Conservation (phyloP, 2,797 vertebrate genomes). For the Sebastes kiyomatsui region DNA sequence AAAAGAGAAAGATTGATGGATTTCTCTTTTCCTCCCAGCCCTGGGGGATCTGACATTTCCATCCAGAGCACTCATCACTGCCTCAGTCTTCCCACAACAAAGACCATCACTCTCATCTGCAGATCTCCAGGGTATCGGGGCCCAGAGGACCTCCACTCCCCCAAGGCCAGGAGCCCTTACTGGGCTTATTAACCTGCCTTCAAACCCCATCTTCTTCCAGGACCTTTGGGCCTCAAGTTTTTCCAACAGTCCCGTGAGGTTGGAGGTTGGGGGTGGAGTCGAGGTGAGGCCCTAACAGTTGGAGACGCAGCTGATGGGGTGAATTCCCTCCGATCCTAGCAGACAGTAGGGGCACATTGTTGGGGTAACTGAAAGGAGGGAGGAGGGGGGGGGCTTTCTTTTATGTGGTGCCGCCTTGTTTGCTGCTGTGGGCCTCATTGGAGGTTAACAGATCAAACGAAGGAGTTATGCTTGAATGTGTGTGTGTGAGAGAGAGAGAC, state of each 20-base stretch:
- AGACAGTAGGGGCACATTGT: constrained; percentile 48
- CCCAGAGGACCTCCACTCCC: constrained; percentile 42
- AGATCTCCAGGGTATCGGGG: constrained; percentile 45
- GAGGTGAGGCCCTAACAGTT: constrained; percentile 32
- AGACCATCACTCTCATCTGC: constrained; percentile 63
- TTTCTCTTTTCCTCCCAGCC: constrained; percentile 54
- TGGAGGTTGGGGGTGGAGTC: constrained; percentile 24
- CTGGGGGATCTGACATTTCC: constrained; percentile 74
- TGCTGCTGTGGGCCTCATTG: constrained; percentile 51
- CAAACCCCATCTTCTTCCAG: constrained; percentile 18
- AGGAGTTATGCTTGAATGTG: constrained; percentile 14
- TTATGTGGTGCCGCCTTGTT: constrained; percentile 59
- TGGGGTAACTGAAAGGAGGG: constrained; percentile 12
- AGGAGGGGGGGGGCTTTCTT: constrained; percentile 27
- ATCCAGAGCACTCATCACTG: constrained; percentile 63
- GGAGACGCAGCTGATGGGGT: constrained; percentile 32
- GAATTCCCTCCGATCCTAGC: constrained; percentile 24
- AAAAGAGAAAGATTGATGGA: constrained; percentile 75
- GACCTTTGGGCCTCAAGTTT: constrained; percentile 48
- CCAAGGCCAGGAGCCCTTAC: constrained; percentile 41
- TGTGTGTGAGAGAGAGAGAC: not conserved
- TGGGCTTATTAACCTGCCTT: constrained; percentile 60
- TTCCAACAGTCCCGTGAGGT: constrained; percentile 32
- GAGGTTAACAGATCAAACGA: constrained; percentile 54
- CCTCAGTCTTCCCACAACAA: constrained; percentile 69